Evolutionary conservation across 2,888 invertebrate genomes (phyloP).

Genomic region (Trichogramma dendrolimi): DNA sequence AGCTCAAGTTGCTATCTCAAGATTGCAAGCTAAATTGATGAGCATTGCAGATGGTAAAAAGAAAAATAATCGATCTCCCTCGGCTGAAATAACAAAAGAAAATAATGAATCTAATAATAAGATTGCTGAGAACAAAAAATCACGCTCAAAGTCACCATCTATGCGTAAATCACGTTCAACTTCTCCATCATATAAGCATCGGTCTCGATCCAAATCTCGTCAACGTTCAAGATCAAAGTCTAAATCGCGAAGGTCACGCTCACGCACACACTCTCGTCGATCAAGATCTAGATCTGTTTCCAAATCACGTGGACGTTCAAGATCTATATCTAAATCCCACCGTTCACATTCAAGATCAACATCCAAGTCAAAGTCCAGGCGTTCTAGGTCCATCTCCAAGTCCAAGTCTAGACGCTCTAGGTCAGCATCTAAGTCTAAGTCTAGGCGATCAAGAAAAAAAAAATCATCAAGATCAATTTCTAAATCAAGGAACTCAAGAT

Average conservation of each 20-base stretch:
- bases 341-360: conserved; percentile 42
- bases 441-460: conserved; percentile 6
- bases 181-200: conserved; percentile 38
- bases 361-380: conserved; percentile 34
- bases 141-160: conserved; percentile 45
- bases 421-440: conserved; percentile 1
- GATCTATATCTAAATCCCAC: background rate
- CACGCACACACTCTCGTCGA: conserved; percentile 41
- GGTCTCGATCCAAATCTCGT: conserved; percentile 37
- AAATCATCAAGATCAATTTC: conserved; percentile 4
- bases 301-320: conserved; percentile 4
- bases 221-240: conserved; percentile 41
- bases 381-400: conserved; percentile 39
- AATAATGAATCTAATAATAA: conserved; percentile 41
- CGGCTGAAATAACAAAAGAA: conserved; percentile 38
- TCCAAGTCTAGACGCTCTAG: conserved; percentile 23
- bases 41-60: conserved; percentile 59
- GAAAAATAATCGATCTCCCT: conserved; percentile 47
- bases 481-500: conserved; percentile 40
- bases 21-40: conserved; percentile 62
- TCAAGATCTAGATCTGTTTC: conserved; percentile 23
- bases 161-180: conserved; percentile 44
- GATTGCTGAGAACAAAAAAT: conserved; percentile 36
- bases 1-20: conserved; percentile 56
- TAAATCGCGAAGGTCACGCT: conserved; percentile 46